Conservation (phyloP, 2,888 invertebrate genomes). For the Linyphia triangularis region DNA sequence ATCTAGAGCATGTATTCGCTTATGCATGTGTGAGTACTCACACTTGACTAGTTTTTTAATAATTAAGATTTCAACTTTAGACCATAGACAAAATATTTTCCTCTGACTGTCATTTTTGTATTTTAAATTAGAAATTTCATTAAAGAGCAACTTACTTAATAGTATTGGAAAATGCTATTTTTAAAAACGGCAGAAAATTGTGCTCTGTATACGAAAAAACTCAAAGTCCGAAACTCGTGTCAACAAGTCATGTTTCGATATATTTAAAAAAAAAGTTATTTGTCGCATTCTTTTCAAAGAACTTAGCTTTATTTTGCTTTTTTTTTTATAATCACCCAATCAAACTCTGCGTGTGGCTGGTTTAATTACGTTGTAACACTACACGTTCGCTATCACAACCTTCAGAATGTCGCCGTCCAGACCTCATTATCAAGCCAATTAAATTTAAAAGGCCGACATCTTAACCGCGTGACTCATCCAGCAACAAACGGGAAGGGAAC, state of each 20-base stretch:
- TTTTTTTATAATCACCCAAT: neutral
- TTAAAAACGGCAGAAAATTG: no score
- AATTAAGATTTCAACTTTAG: no score
- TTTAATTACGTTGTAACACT: conserved; percentile 15
- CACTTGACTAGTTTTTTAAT: no score
- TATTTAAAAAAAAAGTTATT: neutral
- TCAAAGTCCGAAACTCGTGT: neutral
- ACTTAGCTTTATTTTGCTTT: neutral
- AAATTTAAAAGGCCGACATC: conserved; percentile 7
- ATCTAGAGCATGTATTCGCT: no score
- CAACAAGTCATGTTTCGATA: neutral
- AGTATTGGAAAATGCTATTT: no score
- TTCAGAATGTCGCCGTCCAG: neutral
- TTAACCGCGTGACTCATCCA: neutral
- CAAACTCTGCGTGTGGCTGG: neutral
- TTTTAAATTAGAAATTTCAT: no score
- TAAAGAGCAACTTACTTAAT: no score
- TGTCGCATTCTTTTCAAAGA: neutral
- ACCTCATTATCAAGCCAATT: conserved; percentile 39
- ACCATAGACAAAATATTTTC: no score
- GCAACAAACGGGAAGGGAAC: neutral
- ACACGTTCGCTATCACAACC: neutral
- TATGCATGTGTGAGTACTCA: no score
- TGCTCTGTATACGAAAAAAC: neutral
- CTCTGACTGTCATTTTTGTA: no score